Conservation (phyloP, 2,888 invertebrate species). For the Acrobeloides nanus region DNA sequence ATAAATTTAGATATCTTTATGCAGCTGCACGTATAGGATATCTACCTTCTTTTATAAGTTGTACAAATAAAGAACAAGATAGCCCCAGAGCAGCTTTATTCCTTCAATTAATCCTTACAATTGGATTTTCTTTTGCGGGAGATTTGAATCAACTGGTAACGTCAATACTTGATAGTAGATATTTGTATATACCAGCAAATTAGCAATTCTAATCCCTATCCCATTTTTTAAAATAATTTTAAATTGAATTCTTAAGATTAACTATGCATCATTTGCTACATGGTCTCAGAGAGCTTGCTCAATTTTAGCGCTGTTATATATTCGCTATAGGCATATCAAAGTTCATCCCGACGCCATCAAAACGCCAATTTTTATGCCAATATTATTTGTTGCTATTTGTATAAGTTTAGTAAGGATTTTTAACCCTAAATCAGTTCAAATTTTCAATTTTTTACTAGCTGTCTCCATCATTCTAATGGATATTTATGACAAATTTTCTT, state of each 20-base stretch:
- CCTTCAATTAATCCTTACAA: slow-evolving; percentile 39
- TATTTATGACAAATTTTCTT: no score
- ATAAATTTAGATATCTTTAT: slow-evolving; percentile 34
- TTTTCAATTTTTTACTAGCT: no score
- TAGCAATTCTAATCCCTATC: no score
- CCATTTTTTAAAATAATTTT: no score
- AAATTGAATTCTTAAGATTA: no score
- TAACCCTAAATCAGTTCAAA: no score
- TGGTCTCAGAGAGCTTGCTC: slow-evolving; percentile 50
- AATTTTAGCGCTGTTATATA: slow-evolving; percentile 46
- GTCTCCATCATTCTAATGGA: no score
- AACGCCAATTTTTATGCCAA: slow-evolving; percentile 42
- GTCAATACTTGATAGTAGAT: no score
- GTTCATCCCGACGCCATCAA: slow-evolving; percentile 34
- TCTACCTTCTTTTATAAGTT: slow-evolving; percentile 41
- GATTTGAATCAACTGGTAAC: slow-evolving; percentile 28
- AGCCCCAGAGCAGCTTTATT: slow-evolving; percentile 45
- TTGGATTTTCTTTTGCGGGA: slow-evolving; percentile 41
- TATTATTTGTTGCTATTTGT: slow-evolving; percentile 43
- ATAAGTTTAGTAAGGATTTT: slow-evolving; percentile 25
- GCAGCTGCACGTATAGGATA: slow-evolving; percentile 39
- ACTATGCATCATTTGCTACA: slow-evolving; percentile 45
- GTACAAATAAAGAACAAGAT: slow-evolving; percentile 34
- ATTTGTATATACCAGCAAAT: no score
- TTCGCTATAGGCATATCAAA: slow-evolving; percentile 28